Conservation (phyloP, 92 coral and sea anemone genomes). For the Paragorgia papillata region DNA sequence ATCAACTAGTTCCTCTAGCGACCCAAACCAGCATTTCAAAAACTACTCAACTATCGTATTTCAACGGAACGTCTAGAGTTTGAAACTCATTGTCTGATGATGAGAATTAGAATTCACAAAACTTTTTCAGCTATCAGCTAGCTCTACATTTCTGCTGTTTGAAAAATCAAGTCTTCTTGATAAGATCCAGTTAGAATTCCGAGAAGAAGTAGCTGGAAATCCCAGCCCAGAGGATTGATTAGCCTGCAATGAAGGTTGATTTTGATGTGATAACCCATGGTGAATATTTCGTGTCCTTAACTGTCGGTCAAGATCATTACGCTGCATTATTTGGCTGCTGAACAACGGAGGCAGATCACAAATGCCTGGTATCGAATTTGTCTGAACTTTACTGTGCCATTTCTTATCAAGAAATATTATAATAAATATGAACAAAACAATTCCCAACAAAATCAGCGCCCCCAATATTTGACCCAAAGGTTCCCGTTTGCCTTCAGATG, state of each 20-base stretch:
- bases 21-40: no score
- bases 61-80: no score
- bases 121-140: background rate
- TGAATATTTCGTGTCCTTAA: background rate
- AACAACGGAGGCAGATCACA: slow-evolving; percentile 19
- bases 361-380: background rate
- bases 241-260: background rate
- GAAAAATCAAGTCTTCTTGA: background rate
- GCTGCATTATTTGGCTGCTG: background rate
- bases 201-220: background rate
- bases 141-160: background rate
- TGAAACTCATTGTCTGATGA: no score
- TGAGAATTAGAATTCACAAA: no score
- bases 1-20: no score
- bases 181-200: slow-evolving; percentile 18
- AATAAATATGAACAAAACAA: background rate
- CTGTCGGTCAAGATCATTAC: background rate
- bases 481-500: background rate
- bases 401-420: slow-evolving; percentile 13
- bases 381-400: slow-evolving; percentile 16
- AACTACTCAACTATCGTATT: no score
- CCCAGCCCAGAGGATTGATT: background rate
- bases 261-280: background rate
- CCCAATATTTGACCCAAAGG: slow-evolving; percentile 22
- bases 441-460: slow-evolving; percentile 2